Evolutionary conservation across 2,888 invertebrate genomes (phyloP).

Genomic region (Perizoma affinitatum): DNA sequence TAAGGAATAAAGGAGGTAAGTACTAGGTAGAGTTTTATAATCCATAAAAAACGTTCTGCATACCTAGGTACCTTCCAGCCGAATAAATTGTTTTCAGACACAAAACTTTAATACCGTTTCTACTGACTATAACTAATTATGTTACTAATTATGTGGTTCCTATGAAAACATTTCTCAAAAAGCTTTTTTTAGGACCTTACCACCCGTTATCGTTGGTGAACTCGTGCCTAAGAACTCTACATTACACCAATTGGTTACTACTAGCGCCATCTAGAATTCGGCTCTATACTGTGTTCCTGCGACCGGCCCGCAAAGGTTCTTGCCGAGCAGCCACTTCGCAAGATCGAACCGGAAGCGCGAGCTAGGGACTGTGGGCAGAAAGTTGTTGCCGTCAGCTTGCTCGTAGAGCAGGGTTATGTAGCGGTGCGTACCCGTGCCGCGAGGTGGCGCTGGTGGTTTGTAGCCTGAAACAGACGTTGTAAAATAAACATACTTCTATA

Average conservation of each 20-base stretch:
- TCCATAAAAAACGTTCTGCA: too few relatives aligned
- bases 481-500: too few relatives aligned
- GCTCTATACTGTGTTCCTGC: conserved; percentile 69
- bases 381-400: conserved; percentile 75
- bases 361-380: conserved; percentile 65
- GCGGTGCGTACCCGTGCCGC: conserved; percentile 72
- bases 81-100: background rate
- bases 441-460: conserved; percentile 76
- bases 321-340: conserved; percentile 71
- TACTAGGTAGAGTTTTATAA: too few relatives aligned
- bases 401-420: conserved; percentile 74
- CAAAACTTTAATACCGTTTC: background rate
- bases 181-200: too few relatives aligned
- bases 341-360: conserved; percentile 64
- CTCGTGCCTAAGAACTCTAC: background rate
- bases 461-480: conserved; percentile 59
- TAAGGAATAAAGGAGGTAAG: too few relatives aligned
- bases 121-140: too few relatives aligned
- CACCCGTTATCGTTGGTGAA: too few relatives aligned
- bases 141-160: too few relatives aligned
- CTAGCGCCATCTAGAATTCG: conserved; percentile 69
- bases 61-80: background rate
- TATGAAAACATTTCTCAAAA: too few relatives aligned
- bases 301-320: conserved; percentile 72
- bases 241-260: conserved; percentile 18